Evolutionary conservation across 2,888 invertebrate species (phyloP).

Genomic region (Apeira syringaria): DNA sequence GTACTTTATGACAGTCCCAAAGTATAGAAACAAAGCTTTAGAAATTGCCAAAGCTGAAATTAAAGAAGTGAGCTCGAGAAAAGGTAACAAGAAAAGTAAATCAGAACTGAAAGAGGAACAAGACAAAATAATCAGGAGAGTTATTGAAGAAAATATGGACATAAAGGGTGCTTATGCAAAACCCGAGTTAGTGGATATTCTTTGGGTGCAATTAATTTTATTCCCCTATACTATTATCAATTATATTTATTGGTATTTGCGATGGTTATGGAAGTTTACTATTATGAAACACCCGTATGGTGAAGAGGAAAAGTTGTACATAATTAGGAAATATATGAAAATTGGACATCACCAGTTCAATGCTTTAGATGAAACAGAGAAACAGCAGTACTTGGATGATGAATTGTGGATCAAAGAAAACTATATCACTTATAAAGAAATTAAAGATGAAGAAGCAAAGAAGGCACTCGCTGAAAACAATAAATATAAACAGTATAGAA

Average conservation of each 20-base stretch:
- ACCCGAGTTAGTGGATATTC: conserved; percentile 89
- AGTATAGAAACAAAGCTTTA: conserved; percentile 92
- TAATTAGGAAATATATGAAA: conserved; percentile 91
- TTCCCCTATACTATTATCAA: conserved; percentile 89
- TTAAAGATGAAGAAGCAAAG: conserved; percentile 93
- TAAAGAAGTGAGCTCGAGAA: conserved; percentile 82
- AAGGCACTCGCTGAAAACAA: conserved; percentile 93
- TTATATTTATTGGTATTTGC: conserved; percentile 89
- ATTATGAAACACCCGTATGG: conserved; percentile 90
- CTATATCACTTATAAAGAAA: conserved; percentile 90
- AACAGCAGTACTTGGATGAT: conserved; percentile 87
- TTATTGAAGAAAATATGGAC: conserved; percentile 96
- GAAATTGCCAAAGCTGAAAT: conserved; percentile 86
- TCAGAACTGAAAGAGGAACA: conserved; percentile 89
- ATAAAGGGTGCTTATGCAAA: conserved; percentile 96
- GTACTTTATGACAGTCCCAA: conserved; percentile 93
- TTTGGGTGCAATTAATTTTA: conserved; percentile 93
- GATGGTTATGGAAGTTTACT: conserved; percentile 93
- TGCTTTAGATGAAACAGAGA: conserved; percentile 89
- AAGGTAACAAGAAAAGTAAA: conserved; percentile 80
- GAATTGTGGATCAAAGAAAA: conserved; percentile 94
- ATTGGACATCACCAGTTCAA: conserved; percentile 89
- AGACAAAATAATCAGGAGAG: conserved; percentile 90
- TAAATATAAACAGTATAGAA: conserved; percentile 93
- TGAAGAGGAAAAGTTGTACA: conserved; percentile 91